Evolutionary conservation across 1,140 invertebrate genomes (phyloP), one percentile per base, ranked within the genome.

Genomic region (Drosophila simulans): DNA sequence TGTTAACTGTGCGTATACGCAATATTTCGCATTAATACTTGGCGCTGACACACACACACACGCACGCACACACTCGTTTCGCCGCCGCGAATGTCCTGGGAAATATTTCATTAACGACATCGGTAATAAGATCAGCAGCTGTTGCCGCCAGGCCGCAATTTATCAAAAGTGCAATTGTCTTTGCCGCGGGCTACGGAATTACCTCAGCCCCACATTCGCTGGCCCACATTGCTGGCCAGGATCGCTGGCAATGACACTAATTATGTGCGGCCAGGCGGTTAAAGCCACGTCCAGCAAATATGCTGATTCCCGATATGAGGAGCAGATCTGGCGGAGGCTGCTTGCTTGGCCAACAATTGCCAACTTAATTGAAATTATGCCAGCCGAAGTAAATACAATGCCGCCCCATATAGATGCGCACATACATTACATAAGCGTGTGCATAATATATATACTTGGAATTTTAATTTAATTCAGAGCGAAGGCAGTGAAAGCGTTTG

Each of bases 91-190:
- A 35, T 57, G 46, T 17, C 52, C 35, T 46, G 57, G 52, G 40
- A 52, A 58, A 64, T 71, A 77, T 77, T 83, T 56, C 39, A 74
- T 82, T 86, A 77, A 53, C 81, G 34, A 59, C 57, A 53, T 72
- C 56, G 53, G 66, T 81, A 81, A 81, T 88, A 83, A 68, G 77
- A 76, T 76, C 72, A 76, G 72, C 60, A 66, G 72, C 72, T 76
- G 70, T 62, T 71, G 77, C 72, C 69, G 62, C 40, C 63, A 54
- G 37, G 39, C 64, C 34, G 59, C 66, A 70, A 83, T 82, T 80
- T 72, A 65, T 77, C 73, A 77, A 70, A 81, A 86, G 82, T 74
- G 69, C 82, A 81, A 86, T 86, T 77, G 82, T 81, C 77, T 82
- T 54, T 78, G 49, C 40, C 53, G 31, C 17, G 54, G 62, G 39